phyloP scores from a whole-genome alignment of 2,113 vertebrate species.

The Aramus guarauna region DNA sequence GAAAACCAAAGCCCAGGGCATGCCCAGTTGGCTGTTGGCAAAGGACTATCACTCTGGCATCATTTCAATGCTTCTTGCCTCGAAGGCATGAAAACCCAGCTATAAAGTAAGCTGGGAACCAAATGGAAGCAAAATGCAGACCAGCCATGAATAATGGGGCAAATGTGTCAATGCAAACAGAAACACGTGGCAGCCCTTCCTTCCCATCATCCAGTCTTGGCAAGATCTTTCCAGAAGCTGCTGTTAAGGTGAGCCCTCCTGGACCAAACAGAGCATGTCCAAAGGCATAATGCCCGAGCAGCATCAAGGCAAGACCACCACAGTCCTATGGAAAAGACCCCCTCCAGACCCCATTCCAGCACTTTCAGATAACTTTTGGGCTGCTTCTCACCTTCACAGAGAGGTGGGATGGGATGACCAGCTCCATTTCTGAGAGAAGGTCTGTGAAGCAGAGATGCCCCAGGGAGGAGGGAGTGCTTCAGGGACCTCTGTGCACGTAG shows the following conservation, averaged over 20 bases:
- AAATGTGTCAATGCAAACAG: constrained; percentile 14
- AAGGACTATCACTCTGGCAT: not conserved
- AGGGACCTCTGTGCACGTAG: not conserved
- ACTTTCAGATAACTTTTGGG: not conserved
- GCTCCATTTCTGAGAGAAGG: not conserved
- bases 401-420: not conserved
- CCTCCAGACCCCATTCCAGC: not conserved
- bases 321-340: not conserved
- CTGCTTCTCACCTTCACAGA: not conserved
- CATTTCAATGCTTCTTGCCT: constrained; percentile 27
- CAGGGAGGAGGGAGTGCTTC: not conserved
- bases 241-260: not conserved
- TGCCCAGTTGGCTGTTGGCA: constrained; percentile 36
- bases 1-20: not conserved
- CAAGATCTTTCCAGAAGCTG: not conserved
- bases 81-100: not conserved
- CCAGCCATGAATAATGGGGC: constrained; percentile 22
- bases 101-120: constrained; percentile 20
- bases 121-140: constrained; percentile 30
- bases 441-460: not conserved
- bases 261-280: not conserved
- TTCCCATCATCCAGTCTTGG: not conserved
- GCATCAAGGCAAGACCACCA: not conserved
- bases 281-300: not conserved
- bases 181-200: not conserved